Conservation (phyloP, 2,797 vertebrate species). For the Sebastes oblongus region DNA sequence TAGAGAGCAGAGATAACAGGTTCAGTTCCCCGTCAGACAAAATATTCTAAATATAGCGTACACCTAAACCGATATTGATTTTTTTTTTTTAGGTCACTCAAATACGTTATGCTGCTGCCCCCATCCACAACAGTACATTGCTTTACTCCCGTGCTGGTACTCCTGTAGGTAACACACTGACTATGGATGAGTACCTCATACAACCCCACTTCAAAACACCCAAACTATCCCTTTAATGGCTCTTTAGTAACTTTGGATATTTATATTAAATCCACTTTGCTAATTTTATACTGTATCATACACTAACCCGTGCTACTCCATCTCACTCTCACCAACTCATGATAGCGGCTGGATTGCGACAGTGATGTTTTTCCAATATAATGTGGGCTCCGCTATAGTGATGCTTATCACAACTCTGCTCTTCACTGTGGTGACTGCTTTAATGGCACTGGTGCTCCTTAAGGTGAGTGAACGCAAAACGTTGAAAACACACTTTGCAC, state of each 20-base stretch:
- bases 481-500: neutral
- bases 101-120: neutral
- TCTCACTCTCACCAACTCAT: slow-evolving; percentile 57
- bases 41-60: neutral
- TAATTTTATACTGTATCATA: slow-evolving; percentile 30
- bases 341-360: slow-evolving; percentile 84
- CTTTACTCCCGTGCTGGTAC: neutral
- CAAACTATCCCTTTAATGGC: neutral
- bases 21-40: neutral
- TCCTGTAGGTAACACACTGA: neutral
- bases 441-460: slow-evolving; percentile 85
- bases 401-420: slow-evolving; percentile 92
- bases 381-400: slow-evolving; percentile 84
- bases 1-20: neutral
- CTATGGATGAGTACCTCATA: neutral
- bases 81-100: neutral
- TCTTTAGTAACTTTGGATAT: neutral
- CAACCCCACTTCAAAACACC: neutral
- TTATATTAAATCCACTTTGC: slow-evolving; percentile 39
- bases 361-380: slow-evolving; percentile 78
- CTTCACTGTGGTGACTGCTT: slow-evolving; percentile 85
- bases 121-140: neutral
- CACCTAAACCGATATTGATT: too few species aligned
- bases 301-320: slow-evolving; percentile 70
- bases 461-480: slow-evolving; percentile 72